Evolutionary conservation across 2,888 invertebrate genomes (phyloP), one percentile per base, ranked within the genome.

Genomic region (Ophraella communa): DNA sequence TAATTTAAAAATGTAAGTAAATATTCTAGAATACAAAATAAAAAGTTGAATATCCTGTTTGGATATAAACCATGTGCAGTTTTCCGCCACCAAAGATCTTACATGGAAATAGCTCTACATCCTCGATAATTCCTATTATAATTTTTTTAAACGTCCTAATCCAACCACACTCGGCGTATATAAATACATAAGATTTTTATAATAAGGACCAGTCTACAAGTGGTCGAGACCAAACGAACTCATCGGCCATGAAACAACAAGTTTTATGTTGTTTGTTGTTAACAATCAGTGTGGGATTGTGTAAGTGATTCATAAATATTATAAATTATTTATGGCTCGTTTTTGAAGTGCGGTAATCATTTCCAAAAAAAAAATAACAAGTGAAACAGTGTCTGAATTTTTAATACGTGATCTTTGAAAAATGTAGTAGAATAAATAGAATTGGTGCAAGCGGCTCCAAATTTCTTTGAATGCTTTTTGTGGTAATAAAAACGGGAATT

Each of bases 171-270:
- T 57, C 45, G 53, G 42, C 39, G 42, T 58, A 17, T 59, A 68
- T 68, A 68, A 68, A 68, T 65, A 63, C 60, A 24, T 54, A 45
- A 60, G 65, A 52, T 68, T 61, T 56, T 57, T 55, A 62, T 47
- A 52, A 47, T 56, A 52, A 47, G 56, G 33, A 60, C 63, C 63
- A 68, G 67, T 68, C 62, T 65, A 63, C 63, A 63, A 63, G 63
- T 59, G 65, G 67, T 61, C 65, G 65, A 62, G 63, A 27, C 8
- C 49, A 60, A 57, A 65, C 58, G 62, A 45, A 62, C 35, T 49
- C 65, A 49, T 61, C 64, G 69, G 57, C 69, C 65, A 69, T 69
- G 69, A 69, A 64, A 59, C 57, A 54, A 51, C 64, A 67, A 69
- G 42, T 65, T 54, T 58, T 66, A 55, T 67, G 63, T 56, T 62